phyloP scores from a whole-genome alignment of 1,140 invertebrate species.

The roundworm (Caenorhabditis elegans) region WBcel235 BX284605.5:14898501-14899000 shows the following conservation, averaged over 20 bases:
- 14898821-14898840: constrained; percentile 24
- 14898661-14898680: constrained; percentile 23
- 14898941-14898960: background rate
- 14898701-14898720: background rate
- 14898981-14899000: no score
- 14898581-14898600: no score
- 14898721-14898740: background rate
- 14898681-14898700: background rate
- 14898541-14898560: no score
- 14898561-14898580: no score
- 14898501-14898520: background rate
- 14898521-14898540: no score
- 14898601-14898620: constrained; percentile 34
- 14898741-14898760: constrained; percentile 18
- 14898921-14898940: constrained; percentile 2
- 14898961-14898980: no score
- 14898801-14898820: constrained; percentile 26
- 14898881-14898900: constrained; percentile 39
- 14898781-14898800: background rate
- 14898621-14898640: constrained; percentile 8
- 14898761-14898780: constrained; percentile 37
- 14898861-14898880: background rate
- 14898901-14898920: constrained; percentile 8
- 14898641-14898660: constrained; percentile 12
- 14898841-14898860: background rate